phyloP scores from a whole-genome alignment of 2,888 invertebrate genomes.

The Synergus gifuensis region DNA sequence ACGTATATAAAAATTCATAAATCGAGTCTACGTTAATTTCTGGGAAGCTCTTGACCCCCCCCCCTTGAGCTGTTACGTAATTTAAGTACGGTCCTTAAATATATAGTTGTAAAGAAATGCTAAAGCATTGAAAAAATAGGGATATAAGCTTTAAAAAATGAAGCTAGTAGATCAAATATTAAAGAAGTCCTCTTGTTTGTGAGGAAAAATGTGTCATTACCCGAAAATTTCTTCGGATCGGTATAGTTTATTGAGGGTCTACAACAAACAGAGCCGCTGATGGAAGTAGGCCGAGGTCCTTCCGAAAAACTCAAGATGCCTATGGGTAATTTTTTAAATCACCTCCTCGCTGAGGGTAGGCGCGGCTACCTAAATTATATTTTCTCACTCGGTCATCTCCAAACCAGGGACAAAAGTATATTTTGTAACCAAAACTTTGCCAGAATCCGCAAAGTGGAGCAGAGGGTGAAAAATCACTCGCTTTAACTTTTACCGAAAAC shows the following conservation, averaged over 20 bases:
- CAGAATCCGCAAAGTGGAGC: neutral
- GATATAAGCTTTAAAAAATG: neutral
- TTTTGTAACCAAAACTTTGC: conserved; percentile 10
- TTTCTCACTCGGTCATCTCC: conserved; percentile 1
- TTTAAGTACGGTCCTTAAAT: no score
- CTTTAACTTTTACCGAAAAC: neutral
- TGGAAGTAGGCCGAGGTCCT: conserved; percentile 23
- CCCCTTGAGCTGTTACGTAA: no score
- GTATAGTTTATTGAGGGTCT: conserved; percentile 26
- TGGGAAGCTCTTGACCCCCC: no score
- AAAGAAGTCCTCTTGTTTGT: conserved; percentile 22
- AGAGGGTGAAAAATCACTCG: conserved; percentile 17
- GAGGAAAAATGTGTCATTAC: conserved; percentile 23
- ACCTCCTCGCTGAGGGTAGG: neutral
- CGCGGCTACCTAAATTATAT: conserved; percentile 14
- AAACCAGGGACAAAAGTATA: neutral
- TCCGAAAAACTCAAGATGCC: neutral
- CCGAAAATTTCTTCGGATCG: conserved; percentile 7
- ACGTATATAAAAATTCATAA: no score
- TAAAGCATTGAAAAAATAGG: neutral
- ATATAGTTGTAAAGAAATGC: neutral
- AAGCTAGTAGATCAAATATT: conserved; percentile 34
- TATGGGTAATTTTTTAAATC: conserved; percentile 35
- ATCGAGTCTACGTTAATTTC: no score
- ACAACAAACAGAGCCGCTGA: conserved; percentile 38